Conservation (phyloP, 1,140 invertebrate species). For the Drosophila paulistorum region DNA sequence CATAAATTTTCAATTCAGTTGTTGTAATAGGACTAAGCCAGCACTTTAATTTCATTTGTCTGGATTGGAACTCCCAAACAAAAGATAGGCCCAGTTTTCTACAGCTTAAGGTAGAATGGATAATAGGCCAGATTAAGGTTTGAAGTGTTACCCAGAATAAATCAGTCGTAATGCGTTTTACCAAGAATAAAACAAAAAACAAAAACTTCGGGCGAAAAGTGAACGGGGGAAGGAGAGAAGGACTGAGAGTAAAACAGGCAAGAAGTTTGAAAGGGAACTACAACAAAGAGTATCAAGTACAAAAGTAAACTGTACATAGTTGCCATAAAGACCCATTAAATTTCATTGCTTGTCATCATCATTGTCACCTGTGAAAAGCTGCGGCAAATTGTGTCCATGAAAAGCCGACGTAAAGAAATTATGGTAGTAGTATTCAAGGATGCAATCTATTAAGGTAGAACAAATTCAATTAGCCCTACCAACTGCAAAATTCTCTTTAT, state of each 20-base stretch:
- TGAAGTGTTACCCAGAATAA: conserved; percentile 10
- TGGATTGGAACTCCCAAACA: neutral
- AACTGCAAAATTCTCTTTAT: neutral
- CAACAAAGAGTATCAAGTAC: neutral
- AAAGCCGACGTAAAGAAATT: neutral
- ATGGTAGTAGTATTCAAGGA: neutral
- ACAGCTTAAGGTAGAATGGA: conserved; percentile 6
- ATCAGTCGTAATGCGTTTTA: neutral
- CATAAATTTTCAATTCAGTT: conserved; percentile 2
- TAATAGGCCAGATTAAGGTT: conserved; percentile 4
- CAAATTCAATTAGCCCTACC: conserved; percentile 2
- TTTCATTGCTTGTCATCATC: neutral
- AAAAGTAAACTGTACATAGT: neutral
- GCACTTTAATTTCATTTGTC: conserved; percentile 7
- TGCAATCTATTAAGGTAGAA: neutral
- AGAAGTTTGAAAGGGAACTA: neutral
- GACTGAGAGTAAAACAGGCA: neutral
- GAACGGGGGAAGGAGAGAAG: neutral
- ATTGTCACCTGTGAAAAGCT: too few relatives aligned
- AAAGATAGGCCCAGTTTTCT: neutral
- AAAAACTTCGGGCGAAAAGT: neutral
- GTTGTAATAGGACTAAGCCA: conserved; percentile 1
- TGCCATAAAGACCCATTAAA: neutral
- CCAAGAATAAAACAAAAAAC: conserved; percentile 25
- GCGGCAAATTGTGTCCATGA: neutral